Percentiles rank a stretch among this genome's conserved stretches.
Conservation (phyloP, 2,113 vertebrate genomes). For the Hiodon tergisus region DNA sequence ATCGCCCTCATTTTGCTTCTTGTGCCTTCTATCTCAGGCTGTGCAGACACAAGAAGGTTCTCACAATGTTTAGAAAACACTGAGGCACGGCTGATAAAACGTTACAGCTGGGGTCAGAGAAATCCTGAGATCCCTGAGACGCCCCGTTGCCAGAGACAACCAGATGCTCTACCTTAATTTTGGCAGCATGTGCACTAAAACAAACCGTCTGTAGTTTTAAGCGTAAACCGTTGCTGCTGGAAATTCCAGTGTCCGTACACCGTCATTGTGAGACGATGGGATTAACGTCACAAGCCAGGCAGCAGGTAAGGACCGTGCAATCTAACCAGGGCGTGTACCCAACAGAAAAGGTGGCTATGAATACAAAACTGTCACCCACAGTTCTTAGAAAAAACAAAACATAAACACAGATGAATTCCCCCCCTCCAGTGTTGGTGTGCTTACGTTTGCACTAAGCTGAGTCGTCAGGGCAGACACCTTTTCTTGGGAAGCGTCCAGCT, state of each 20-base stretch:
- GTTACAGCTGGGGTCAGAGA: background rate
- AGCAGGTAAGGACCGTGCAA: too few relatives aligned
- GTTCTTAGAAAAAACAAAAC: background rate
- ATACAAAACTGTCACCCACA: background rate
- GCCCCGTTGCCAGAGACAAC: background rate
- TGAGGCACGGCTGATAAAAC: background rate
- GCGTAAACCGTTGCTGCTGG: background rate
- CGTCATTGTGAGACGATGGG: background rate
- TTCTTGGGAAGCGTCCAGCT: conserved; percentile 94
- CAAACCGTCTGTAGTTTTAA: background rate
- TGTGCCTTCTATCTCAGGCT: background rate
- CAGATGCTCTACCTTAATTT: background rate
- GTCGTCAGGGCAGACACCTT: conserved; percentile 96
- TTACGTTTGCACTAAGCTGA: conserved; percentile 93
- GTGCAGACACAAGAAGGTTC: background rate
- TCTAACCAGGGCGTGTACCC: too few relatives aligned
- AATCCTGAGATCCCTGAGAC: background rate
- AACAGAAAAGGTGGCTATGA: background rate
- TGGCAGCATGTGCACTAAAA: background rate
- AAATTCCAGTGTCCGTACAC: background rate
- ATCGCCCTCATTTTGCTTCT: background rate
- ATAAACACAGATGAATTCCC: background rate
- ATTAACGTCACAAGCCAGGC: background rate
- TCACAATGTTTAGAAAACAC: background rate
- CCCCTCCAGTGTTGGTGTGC: conserved; percentile 38